Conservation (phyloP, 2,888 invertebrate species). For the Drosophila villosipedis region DNA sequence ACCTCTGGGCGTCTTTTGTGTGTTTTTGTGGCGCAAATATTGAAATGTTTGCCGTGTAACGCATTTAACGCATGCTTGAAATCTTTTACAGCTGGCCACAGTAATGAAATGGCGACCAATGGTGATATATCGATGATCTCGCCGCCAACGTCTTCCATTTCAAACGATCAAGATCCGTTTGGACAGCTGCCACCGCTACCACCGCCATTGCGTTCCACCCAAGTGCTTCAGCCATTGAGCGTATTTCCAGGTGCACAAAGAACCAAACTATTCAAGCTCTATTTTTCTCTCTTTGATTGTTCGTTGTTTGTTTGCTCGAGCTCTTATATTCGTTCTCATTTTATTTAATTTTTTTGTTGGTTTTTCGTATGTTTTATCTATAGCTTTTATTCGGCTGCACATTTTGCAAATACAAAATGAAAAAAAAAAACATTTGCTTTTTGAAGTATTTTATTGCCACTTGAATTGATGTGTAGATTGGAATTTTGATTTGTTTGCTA, state of each 20-base stretch:
- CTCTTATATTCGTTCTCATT: conserved; percentile 23
- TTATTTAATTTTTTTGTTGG: conserved; percentile 13
- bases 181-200: conserved; percentile 86
- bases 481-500: conserved; percentile 55
- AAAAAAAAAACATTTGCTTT: conserved; percentile 42
- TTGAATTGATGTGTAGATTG: conserved; percentile 78
- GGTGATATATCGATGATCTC: conserved; percentile 86
- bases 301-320: conserved; percentile 51
- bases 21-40: conserved; percentile 22
- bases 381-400: conserved; percentile 46
- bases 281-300: conserved; percentile 30
- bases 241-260: conserved; percentile 85
- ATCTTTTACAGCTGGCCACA: conserved; percentile 83
- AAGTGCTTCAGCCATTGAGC: conserved; percentile 86
- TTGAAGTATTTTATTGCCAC: conserved; percentile 59
- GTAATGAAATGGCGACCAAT: conserved; percentile 86
- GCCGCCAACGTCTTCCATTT: conserved; percentile 86
- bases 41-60: conserved; percentile 34
- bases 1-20: conserved; percentile 48
- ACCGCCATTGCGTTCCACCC: conserved; percentile 86
- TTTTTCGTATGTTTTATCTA: conserved; percentile 9
- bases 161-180: conserved; percentile 86
- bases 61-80: conserved; percentile 21
- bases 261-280: conserved; percentile 1
- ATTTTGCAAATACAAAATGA: conserved; percentile 11